Evolutionary conservation across 2,888 invertebrate genomes (phyloP), one percentile per base, ranked within the genome.

Genomic region (Psococerastis gibbosa): DNA sequence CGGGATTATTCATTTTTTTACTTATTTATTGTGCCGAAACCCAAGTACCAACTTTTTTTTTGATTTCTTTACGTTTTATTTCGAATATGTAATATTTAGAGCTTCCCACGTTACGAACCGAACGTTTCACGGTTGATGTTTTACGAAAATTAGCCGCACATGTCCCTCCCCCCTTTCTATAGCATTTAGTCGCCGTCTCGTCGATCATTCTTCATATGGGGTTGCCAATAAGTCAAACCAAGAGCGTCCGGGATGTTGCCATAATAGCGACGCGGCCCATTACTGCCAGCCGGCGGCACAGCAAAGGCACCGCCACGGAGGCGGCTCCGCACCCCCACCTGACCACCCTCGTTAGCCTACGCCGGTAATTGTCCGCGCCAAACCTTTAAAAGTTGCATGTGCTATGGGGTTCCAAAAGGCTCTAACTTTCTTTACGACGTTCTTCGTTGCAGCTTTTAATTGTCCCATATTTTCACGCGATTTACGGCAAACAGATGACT

Each of bases 181-280:
- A n/a, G n/a, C n/a, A n/a, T n/a, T n/a, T n/a, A n/a, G n/a, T n/a
- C n/a, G n/a, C n/a, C n/a, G n/a, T n/a, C n/a, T n/a, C n/a, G n/a
- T n/a, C n/a, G n/a, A n/a, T n/a, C n/a, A n/a, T n/a, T n/a, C n/a
- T n/a, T n/a, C n/a, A n/a, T n/a, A n/a, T n/a, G n/a, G n/a, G n/a
- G n/a, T n/a, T n/a, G n/a, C n/a, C n/a, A n/a, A n/a, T n/a, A n/a
- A n/a, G n/a, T n/a, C n/a, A n/a, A n/a, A n/a, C n/a, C n/a, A n/a
- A n/a, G 27, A 11, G 27, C 11, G 8, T 27, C 15, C 38, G 38
- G 38, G 38, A 38, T 38, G 38, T 38, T 38, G 17, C 22, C 38
- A 38, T 38, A 38, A 38, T 38, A 38, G 20, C 38, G 38, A 18
- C 22, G 13, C 17, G 38, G 38, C 17, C 20, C 38, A 38, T 15